Base-by-base conservation (phyloP, 2,113 vertebrate species). In the Gymnogyps californianus region DNA sequence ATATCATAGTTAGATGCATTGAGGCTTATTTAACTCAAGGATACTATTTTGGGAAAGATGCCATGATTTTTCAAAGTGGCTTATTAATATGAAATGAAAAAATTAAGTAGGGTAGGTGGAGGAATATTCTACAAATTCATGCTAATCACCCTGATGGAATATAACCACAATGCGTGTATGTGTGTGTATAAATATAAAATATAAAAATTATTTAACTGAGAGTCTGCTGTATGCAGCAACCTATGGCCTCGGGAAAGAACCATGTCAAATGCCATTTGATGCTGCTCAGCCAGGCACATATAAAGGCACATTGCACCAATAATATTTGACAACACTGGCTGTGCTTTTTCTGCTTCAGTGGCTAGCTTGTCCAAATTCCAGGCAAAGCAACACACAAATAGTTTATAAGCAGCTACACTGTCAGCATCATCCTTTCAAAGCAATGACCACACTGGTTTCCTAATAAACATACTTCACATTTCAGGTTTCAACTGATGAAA, bases 261-360 rank as follows among this genome's bases (percentile, higher is more conserved):
- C 87, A 93, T 49, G 11, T 97, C 97, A 98, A 94, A 97, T 96
- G 96, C 94, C 96, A 97, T 80, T 97, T 95, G 95, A 96, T 96
- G 95, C 95, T 98, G 97, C 95, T 97, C 97, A 98, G 97, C 88
- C 96, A 97, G 96, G 95, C 96, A 98, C 86, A 58, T 44, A 97
- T 87, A 97, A 96, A 97, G 93, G 94, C 95, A 96, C 96, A 95
- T 42, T 94, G 97, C 97, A 96, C 96, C 97, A 89, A 98, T 98
- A 97, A 93, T 98, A 97, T 97, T 32, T 98, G 97, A 98, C 98
- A 98, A 97, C 92, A 69, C 93, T 97, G 89, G 94, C 89, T 85
- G 97, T 98, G 97, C 96, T 97, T 97, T 96, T 98, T 98, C 97
- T 98, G 97, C 98, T 97, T 97, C 97, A 95, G 49, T 96, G 96